Evolutionary conservation across 1,140 invertebrate species (phyloP), one percentile per base, ranked within the genome.

Genomic region (Orussus abietinus): DNA sequence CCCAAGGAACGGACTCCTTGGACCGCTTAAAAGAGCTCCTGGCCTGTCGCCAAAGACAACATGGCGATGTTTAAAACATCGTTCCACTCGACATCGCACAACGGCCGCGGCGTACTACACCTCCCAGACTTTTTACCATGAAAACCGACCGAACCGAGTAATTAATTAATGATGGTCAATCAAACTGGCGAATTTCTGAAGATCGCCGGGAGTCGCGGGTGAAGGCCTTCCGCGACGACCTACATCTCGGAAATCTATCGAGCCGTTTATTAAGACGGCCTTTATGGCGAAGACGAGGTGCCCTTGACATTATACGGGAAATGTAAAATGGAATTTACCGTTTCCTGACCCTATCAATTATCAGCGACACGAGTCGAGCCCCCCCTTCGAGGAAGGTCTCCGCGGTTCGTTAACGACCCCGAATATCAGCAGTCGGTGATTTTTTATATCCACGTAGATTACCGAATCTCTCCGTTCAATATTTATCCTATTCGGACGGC

Each of bases 301-400:
- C 42, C 55, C 55, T 55, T 57, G 55, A 49, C 55, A 57, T 57
- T 57, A 55, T 25, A 15, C 38, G 44, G 28, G 11, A 31, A 18
- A 28, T 28, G 45, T 19, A 40, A 41, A 28, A 31, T 17, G 18
- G 17, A 47, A 53, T 52, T 55, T 45, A 51, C n/a, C n/a, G n/a
- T 48, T 37, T 39, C 19, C 28, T 42, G 45, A 43, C 45, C 49
- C 51, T 51, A 40, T 19, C 45, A 41, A 17, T 14, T 35, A 21
- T 41, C 13, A 5, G 7, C 5, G 22, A 19, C 10, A 19, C 7
- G 6, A 31, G 28, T 17, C 18, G 5, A 18, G 4, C 11, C 29
- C 12, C n/a, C 12, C 25, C n/a, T 15, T 6, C 3, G 1, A 19
- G 12, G 4, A 14, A 11, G 26, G 11, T 12, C 5, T 18, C 7